Percentiles rank a stretch among this genome's conserved stretches.
Conservation (phyloP, 2,888 invertebrate species). For the Cerastoderma edule region DNA sequence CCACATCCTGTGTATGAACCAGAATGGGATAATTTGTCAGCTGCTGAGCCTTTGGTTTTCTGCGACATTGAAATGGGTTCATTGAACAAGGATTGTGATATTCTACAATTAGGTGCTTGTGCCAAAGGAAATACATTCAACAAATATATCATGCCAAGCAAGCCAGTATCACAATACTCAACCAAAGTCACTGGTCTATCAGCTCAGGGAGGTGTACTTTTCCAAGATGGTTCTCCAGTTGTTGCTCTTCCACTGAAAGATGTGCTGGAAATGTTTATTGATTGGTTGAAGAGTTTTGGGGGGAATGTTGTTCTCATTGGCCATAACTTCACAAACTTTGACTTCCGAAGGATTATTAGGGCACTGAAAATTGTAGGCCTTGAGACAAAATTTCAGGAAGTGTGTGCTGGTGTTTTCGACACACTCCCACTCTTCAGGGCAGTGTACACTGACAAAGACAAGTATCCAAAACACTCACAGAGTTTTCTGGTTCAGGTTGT, state of each 20-base stretch:
- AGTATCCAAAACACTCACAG: neutral
- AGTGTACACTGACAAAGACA: neutral
- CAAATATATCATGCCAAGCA: slow-evolving; percentile 19
- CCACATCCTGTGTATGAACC: neutral
- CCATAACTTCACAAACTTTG: slow-evolving; percentile 30
- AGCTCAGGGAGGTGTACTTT: slow-evolving; percentile 12
- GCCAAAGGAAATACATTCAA: neutral
- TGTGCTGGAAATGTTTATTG: slow-evolving; percentile 3
- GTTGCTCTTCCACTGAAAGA: slow-evolving; percentile 1
- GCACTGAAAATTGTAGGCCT: neutral
- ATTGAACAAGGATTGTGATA: slow-evolving; percentile 12
- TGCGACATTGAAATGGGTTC: slow-evolving; percentile 34
- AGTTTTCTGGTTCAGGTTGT: neutral
- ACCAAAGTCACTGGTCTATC: slow-evolving; percentile 24
- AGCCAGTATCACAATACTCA: slow-evolving; percentile 16
- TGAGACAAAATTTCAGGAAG: neutral
- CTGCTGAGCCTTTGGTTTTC: neutral
- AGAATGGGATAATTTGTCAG: neutral
- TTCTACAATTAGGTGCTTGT: slow-evolving; percentile 20
- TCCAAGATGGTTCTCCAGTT: slow-evolving; percentile 18
- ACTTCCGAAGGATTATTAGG: slow-evolving; percentile 22
- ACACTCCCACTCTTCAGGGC: slow-evolving; percentile 10
- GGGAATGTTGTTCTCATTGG: slow-evolving; percentile 21
- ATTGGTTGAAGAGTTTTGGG: slow-evolving; percentile 12
- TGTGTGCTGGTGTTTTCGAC: slow-evolving; percentile 9